These are phyloP conservation scores for Forpus xanthops DNA, from an alignment of 2,797 vertebrate genomes.

Conservation along the genomic window DNA sequence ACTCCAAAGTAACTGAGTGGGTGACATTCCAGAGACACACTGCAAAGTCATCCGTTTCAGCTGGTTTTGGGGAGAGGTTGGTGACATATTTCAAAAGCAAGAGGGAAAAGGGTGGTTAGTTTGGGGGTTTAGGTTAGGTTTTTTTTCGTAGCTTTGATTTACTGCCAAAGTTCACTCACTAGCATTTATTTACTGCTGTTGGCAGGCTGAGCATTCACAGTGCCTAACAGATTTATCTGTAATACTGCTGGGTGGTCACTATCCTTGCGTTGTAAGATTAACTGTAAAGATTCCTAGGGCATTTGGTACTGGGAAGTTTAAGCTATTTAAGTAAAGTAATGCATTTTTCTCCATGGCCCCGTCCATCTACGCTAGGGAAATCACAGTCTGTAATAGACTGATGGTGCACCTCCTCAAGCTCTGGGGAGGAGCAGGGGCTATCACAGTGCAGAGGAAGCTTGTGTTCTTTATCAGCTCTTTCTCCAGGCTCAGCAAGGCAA, in stretches of 20 bases:
- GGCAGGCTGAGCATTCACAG: neutral
- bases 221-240: slow-evolving; percentile 52
- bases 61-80: neutral
- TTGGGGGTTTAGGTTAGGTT: neutral
- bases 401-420: neutral
- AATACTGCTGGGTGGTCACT: slow-evolving; percentile 42
- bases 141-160: neutral
- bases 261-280: slow-evolving; percentile 22
- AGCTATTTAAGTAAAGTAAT: slow-evolving; percentile 2
- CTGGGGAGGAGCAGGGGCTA: neutral
- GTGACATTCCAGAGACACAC: neutral
- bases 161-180: neutral
- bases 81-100: neutral
- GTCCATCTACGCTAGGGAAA: neutral
- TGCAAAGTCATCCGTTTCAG: neutral
- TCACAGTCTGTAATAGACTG: neutral
- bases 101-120: neutral
- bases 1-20: neutral
- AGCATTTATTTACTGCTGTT: neutral
- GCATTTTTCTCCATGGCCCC: neutral
- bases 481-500: neutral
- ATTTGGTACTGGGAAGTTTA: neutral
- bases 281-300: slow-evolving; percentile 10
- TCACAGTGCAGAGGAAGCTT: neutral
- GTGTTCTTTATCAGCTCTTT: neutral